These are phyloP conservation scores for Mythimna albipuncta DNA, from an alignment of 2,888 invertebrate genomes.

Conservation along the genomic window DNA sequence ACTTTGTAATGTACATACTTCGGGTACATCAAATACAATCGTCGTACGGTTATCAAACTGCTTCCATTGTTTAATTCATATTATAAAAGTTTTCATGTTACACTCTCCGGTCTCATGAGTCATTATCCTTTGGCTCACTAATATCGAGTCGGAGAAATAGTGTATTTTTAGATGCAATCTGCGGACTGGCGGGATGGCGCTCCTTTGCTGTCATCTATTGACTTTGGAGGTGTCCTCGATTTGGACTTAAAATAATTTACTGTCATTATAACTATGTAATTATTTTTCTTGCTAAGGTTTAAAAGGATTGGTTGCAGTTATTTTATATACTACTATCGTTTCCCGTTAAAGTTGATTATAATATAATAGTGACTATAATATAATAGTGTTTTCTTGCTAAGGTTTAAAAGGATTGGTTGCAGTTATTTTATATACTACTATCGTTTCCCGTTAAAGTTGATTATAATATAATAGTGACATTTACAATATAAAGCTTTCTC, in stretches of 20 bases:
- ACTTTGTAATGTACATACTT: neutral
- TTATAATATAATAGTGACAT: slow-evolving; percentile 1
- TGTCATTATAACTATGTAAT: slow-evolving; percentile 8
- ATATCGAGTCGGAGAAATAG: slow-evolving; percentile 83
- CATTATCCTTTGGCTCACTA: slow-evolving; percentile 86
- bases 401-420: neutral
- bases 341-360: slow-evolving; percentile 1
- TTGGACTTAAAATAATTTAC: slow-evolving; percentile 47
- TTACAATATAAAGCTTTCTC: slow-evolving; percentile 35
- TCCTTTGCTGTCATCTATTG: slow-evolving; percentile 69
- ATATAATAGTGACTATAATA: neutral
- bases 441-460: neutral
- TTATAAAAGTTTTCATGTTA: slow-evolving; percentile 59
- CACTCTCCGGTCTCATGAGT: slow-evolving; percentile 79
- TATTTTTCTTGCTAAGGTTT: neutral
- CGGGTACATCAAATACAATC: neutral
- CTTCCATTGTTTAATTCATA: slow-evolving; percentile 18
- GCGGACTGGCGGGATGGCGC: slow-evolving; percentile 77
- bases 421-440: neutral
- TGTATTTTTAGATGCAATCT: slow-evolving; percentile 87
- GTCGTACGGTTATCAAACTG: neutral
- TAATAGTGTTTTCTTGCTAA: slow-evolving; percentile 3
- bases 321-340: neutral
- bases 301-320: neutral
- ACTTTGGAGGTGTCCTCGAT: slow-evolving; percentile 66